Conservation (phyloP, 1,140 invertebrate genomes). For the Trachymyrmex septentrionalis region DNA sequence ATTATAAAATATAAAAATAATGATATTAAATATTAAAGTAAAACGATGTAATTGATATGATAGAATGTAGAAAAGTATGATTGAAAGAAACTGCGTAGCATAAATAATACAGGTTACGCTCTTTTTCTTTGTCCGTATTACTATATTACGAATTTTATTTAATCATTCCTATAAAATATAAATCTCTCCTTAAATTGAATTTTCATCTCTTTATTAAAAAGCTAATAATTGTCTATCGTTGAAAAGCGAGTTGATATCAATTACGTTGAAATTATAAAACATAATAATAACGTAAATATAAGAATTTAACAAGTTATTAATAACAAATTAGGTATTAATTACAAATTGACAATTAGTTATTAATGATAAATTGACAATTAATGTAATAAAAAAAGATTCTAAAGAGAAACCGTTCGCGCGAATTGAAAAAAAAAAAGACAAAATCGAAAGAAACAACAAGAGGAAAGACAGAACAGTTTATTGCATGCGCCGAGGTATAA, state of each 20-base stretch:
- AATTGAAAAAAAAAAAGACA: neutral
- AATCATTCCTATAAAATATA: neutral
- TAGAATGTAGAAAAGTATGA: neutral
- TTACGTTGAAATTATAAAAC: neutral
- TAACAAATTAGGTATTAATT: too few species aligned
- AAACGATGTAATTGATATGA: neutral
- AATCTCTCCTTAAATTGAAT: neutral
- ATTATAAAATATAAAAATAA: constrained; percentile 9
- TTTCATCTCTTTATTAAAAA: neutral
- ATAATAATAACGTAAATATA: neutral
- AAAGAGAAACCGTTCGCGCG: neutral
- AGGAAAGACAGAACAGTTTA: neutral
- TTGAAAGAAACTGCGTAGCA: neutral
- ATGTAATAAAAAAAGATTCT: neutral
- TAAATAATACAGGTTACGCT: neutral
- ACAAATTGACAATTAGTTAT: too few species aligned
- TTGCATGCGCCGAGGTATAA: neutral
- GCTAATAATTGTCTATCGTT: neutral
- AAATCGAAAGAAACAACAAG: neutral
- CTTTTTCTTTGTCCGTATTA: neutral
- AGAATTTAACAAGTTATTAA: neutral
- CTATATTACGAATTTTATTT: neutral
- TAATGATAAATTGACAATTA: neutral
- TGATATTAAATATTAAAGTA: constrained; percentile 10
- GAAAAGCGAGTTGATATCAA: neutral